Base-by-base conservation (phyloP, 1,140 invertebrate species). In the Nilaparvata lugens region DNA sequence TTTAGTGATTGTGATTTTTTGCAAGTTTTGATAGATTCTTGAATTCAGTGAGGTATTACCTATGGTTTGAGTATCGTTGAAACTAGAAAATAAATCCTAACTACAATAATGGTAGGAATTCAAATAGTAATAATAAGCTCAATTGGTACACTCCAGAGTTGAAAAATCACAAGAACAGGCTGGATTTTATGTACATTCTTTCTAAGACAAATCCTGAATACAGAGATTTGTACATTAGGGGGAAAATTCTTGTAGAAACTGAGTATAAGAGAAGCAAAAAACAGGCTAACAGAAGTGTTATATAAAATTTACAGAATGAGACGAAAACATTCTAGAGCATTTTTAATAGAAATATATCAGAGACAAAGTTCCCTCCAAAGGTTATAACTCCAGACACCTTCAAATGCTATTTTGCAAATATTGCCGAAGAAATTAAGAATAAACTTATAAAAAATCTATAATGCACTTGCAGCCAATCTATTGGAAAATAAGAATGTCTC, bases 371-470 rank as follows among this genome's bases (percentile, higher is more conserved):
- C n/a, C 28, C 21, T n/a, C 21, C 21, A 53, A 56, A 38, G 13
- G 19, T 35, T 56, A 40, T 56, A 40, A 38, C 19, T 21, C 28
- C 54, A 38, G 28, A 56, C 23, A 40, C 35, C 6, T 35, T 56
- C n/a, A 56, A 56, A 35, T 9, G 21, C 55, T 61, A 64, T 62
- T 58, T 55, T 42, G 16, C 58, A 57, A 60, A 24, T 61, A 21
- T 52, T 24, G 48, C 52, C 63, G n/a, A 62, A 57, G 52, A 55
- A 42, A 55, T 31, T 58, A 45, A 65, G 51, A 58, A 48, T 35
- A 31, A 52, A 38, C 31, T 64, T 62, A 52, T 31, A 53, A 52
- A 19, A 54, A 58, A n/a, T 9, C n/a, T 43, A 25, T 35, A 43
- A 16, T 61, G 5, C 31, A 52, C 56, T 58, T 51, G 56, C 28